Conservation (phyloP, 2,113 vertebrate genomes). For the Aptenodytes forsteri region DNA sequence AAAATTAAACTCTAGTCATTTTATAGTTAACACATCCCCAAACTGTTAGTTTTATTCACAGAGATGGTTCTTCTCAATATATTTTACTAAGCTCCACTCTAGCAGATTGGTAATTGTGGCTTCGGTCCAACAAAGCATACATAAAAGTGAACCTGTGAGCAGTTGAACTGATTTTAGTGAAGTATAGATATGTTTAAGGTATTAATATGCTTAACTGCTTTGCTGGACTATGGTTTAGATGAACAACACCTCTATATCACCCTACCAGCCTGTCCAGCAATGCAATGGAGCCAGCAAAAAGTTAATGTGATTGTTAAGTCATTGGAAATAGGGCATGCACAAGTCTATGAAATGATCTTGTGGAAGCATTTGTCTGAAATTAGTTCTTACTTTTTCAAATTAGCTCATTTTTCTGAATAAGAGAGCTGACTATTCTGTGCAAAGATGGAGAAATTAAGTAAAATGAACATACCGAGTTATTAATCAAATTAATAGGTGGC, state of each 20-base stretch:
- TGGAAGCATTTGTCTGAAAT: slow-evolving; percentile 48
- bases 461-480: slow-evolving; percentile 13
- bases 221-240: not conserved
- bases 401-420: slow-evolving; percentile 55
- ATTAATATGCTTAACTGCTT: not conserved
- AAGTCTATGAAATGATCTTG: not conserved
- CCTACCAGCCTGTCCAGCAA: not conserved
- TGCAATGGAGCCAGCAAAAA: not conserved
- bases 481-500: slow-evolving; percentile 49
- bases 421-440: slow-evolving; percentile 23
- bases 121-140: not conserved
- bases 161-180: not conserved
- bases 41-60: slow-evolving; percentile 20
- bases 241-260: not conserved
- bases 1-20: slow-evolving; percentile 22
- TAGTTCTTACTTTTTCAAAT: slow-evolving; percentile 45
- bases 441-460: slow-evolving; percentile 38
- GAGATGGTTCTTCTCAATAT: not conserved
- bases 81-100: not conserved
- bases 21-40: slow-evolving; percentile 8
- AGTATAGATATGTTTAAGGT: not conserved
- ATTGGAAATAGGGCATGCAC: slow-evolving; percentile 15
- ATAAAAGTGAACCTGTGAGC: not conserved
- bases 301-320: slow-evolving; percentile 40
- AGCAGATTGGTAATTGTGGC: not conserved